Evolutionary conservation across 2,888 invertebrate genomes (phyloP), one percentile per base, ranked within the genome.

Genomic region (Lamproptera curius): DNA sequence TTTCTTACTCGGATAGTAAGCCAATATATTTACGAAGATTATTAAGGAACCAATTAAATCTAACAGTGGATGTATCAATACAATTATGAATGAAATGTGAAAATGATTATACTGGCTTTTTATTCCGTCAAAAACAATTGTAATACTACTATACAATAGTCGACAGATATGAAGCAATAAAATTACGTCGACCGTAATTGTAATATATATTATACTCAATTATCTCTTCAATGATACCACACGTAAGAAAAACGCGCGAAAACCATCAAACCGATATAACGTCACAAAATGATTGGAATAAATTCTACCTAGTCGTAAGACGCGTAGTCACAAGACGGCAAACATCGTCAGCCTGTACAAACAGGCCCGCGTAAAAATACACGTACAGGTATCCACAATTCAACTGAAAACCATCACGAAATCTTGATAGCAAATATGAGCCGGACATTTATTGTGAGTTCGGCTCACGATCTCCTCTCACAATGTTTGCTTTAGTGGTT

Each of bases 401-500:
- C 66, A 72, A 73, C 68, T 66, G 63, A 66, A n/a, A 65, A 64
- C 58, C 67, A 70, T 71, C 74, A 78, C 71, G 72, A 79, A 74
- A 70, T 70, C 65, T 70, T 64, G 64, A 67, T 67, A 70, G 79
- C 77, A 81, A 82, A 82, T 79, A 79, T 48, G 51, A 72, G 72
- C 62, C 67, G 73, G 67, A 73, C 74, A 78, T 80, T 77, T 79
- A 76, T 79, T 74, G 70, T 75, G 61, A 73, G 76, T 76, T 76
- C 69, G 79, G 70, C 70, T 73, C 85, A 85, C 85, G 84, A 84
- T 74, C 75, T 69, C 63, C 59, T 62, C 63, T 65, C 57, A 61
- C 67, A 65, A 67, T 85, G 79, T 85, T 84, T 85, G 75, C 73
- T 58, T 71, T 67, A 59, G 61, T 67, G 60, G 77, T 85, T 85